phyloP scores from a whole-genome alignment of 2,888 invertebrate species.

The Petrolisthes manimaculis region DNA sequence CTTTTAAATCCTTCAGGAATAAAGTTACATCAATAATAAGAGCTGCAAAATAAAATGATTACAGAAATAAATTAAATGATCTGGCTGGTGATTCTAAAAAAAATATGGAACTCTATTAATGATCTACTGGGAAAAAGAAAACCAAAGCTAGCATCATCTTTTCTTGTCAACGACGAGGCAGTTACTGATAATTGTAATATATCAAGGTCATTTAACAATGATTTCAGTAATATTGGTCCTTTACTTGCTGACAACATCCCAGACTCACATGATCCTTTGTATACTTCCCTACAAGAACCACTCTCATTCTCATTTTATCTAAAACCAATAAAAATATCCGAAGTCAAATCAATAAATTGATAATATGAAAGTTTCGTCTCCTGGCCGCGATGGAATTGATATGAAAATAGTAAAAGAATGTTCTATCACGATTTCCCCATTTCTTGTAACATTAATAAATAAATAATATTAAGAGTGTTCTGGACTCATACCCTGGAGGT shows the following conservation, averaged over 20 bases:
- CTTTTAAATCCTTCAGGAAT: too few relatives aligned
- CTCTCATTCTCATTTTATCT: background rate
- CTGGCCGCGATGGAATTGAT: background rate
- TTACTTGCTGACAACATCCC: background rate
- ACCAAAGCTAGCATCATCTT: background rate
- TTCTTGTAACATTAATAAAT: background rate
- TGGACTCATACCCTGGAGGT: too few relatives aligned
- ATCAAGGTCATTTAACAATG: background rate
- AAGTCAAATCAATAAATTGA: background rate
- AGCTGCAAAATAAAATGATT: background rate
- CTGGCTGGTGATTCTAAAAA: background rate
- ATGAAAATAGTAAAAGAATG: too few relatives aligned
- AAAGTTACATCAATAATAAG: background rate
- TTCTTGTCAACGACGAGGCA: too few relatives aligned
- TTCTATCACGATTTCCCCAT: background rate
- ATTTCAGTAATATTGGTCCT: background rate
- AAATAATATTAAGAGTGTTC: background rate
- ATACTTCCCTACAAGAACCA: background rate
- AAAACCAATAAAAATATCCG: background rate
- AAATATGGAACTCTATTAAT: background rate
- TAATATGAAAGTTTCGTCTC: background rate
- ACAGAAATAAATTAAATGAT: background rate
- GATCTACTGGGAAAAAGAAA: background rate
- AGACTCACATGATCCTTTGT: background rate
- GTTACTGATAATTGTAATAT: background rate